Percentiles rank a stretch among this genome's conserved stretches.
Evolutionary conservation across 2,888 invertebrate genomes (phyloP).

Genomic region (Synergus laeviventris): DNA sequence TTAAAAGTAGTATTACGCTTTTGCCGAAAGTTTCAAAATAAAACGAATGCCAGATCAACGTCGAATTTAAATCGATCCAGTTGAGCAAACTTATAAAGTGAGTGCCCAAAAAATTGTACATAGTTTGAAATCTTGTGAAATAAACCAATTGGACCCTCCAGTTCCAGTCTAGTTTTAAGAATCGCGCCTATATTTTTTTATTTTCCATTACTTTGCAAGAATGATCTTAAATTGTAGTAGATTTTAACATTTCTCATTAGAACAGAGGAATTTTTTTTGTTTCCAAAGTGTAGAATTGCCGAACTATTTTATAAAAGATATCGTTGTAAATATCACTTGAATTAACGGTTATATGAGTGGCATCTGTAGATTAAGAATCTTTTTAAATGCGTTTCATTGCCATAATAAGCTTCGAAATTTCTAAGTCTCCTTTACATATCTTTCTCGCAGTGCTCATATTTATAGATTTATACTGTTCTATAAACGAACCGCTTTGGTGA

Average conservation of each 20-base stretch:
- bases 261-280: neutral
- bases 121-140: constrained; percentile 3
- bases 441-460: constrained; percentile 32
- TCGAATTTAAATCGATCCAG: neutral
- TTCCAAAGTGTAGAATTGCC: neutral
- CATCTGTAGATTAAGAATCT: constrained; percentile 31
- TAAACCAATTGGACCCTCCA: constrained; percentile 19
- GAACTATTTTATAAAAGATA: constrained; percentile 3
- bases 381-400: constrained; percentile 13
- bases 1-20: neutral
- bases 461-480: constrained; percentile 41
- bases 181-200: constrained; percentile 31
- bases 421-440: constrained; percentile 46
- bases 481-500: constrained; percentile 54
- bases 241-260: neutral
- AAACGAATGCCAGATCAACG: neutral
- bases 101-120: constrained; percentile 13
- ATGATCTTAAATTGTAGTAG: neutral
- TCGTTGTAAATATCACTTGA: constrained; percentile 21
- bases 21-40: neutral
- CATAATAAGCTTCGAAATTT: constrained; percentile 33
- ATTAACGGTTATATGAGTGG: constrained; percentile 10
- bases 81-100: constrained; percentile 4
- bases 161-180: constrained; percentile 25
- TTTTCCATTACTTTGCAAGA: constrained; percentile 19